Percentiles rank a stretch among this genome's conserved stretches.
phyloP scores from a whole-genome alignment of 2,113 vertebrate species.

The Ciconia maguari region DNA sequence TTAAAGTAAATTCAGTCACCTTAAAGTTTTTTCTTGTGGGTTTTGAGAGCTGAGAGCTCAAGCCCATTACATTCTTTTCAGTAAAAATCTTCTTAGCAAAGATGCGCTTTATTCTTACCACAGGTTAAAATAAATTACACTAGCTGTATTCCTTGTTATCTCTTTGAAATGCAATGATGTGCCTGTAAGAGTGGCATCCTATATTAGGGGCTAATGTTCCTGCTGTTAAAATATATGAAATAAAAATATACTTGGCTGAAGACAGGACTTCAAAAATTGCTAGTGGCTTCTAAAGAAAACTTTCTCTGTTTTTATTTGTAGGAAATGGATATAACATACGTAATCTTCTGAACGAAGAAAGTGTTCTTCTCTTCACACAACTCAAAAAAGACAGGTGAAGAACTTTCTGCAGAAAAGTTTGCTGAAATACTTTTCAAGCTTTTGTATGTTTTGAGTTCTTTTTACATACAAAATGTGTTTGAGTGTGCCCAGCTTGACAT shows the following conservation, averaged over 20 bases:
- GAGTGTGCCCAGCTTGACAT: background rate
- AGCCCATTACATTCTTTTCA: background rate
- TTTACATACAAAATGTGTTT: background rate
- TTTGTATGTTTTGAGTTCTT: background rate
- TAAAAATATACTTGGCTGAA: background rate
- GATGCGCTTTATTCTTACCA: background rate
- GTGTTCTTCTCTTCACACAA: slow-evolving; percentile 77
- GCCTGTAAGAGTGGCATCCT: background rate
- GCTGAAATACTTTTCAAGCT: background rate
- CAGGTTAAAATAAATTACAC: background rate
- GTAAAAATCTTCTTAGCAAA: background rate
- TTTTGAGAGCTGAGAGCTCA: background rate
- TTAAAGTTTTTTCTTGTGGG: background rate
- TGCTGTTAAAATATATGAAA: background rate
- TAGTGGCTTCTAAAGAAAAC: background rate
- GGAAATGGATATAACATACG: slow-evolving; percentile 78
- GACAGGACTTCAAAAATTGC: background rate
- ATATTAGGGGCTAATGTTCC: background rate
- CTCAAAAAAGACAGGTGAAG: slow-evolving; percentile 67
- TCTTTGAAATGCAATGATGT: background rate
- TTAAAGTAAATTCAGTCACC: background rate
- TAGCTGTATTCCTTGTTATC: background rate
- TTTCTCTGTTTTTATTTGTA: slow-evolving; percentile 46
- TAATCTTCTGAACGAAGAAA: slow-evolving; percentile 74
- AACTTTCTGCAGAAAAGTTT: background rate